phyloP scores from a whole-genome alignment of 2,797 vertebrate species.

The Chelon auratus region DNA sequence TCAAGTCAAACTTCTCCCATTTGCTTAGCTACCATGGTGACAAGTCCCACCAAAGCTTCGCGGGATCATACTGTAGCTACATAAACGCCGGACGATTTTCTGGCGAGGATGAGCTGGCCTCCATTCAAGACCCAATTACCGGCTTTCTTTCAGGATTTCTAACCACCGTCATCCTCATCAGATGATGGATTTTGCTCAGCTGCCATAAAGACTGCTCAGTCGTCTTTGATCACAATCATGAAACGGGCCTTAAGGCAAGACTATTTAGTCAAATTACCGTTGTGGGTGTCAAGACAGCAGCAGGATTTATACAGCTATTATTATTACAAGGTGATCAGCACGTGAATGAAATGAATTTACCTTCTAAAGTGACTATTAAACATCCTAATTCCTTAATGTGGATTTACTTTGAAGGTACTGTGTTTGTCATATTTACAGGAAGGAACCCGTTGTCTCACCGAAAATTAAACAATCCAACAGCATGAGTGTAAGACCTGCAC shows the following conservation, averaged over 20 bases:
- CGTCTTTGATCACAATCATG: not conserved
- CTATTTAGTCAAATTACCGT: not conserved
- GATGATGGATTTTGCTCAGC: not conserved
- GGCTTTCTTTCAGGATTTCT: not conserved
- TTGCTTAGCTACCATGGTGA: too few species aligned
- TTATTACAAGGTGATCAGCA: too few species aligned
- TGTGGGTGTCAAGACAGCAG: not conserved
- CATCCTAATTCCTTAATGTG: not conserved
- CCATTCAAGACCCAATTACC: slow-evolving; percentile 2
- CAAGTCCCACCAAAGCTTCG: too few species aligned
- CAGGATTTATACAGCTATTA: not conserved
- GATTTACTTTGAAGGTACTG: not conserved
- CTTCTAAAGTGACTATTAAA: not conserved
- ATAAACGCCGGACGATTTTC: too few species aligned
- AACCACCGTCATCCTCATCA: not conserved
- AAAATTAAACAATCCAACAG: slow-evolving; percentile 11
- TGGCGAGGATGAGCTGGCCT: too few species aligned
- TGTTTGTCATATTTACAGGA: not conserved
- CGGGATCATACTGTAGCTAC: too few species aligned
- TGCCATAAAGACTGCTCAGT: slow-evolving; percentile 2
- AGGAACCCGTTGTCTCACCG: not conserved
- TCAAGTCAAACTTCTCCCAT: too few species aligned
- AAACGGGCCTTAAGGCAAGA: not conserved
- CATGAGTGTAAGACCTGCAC: not conserved
- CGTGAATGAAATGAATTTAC: not conserved